phyloP scores from a whole-genome alignment of 2,888 invertebrate genomes.

The Plusia festucae region DNA sequence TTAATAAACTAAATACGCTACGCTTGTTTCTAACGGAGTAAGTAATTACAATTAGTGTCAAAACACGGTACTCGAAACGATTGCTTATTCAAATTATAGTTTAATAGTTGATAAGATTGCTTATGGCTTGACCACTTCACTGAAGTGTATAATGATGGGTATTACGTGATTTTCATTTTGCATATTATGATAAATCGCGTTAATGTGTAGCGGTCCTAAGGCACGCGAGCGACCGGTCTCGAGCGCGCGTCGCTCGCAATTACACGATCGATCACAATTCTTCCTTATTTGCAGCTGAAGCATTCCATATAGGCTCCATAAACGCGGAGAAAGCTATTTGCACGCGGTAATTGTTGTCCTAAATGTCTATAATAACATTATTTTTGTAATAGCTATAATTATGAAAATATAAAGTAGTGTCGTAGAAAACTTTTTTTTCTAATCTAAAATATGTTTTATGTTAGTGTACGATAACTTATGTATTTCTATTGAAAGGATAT shows the following conservation, averaged over 20 bases:
- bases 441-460: too few relatives aligned
- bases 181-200: conserved; percentile 19
- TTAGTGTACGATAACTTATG: too few relatives aligned
- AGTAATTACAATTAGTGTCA: conserved; percentile 6
- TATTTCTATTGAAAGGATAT: neutral
- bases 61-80: conserved; percentile 2
- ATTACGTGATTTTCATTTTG: conserved; percentile 9
- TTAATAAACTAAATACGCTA: neutral
- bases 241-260: conserved; percentile 43
- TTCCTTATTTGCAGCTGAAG: conserved; percentile 53
- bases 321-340: conserved; percentile 42
- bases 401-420: neutral
- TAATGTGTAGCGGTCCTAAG: conserved; percentile 28
- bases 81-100: neutral
- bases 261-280: conserved; percentile 52
- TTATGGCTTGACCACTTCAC: neutral
- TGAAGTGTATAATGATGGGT: neutral
- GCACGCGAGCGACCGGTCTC: conserved; percentile 29
- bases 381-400: conserved; percentile 33
- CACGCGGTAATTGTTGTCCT: conserved; percentile 35
- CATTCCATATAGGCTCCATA: conserved; percentile 40
- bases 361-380: conserved; percentile 10
- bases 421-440: too few relatives aligned
- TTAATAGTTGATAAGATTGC: neutral
- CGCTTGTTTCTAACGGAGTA: neutral